phyloP scores from a whole-genome alignment of 30 jellyfish, hydroid and myxozoan species.

The Aurelia sp. region DNA sequence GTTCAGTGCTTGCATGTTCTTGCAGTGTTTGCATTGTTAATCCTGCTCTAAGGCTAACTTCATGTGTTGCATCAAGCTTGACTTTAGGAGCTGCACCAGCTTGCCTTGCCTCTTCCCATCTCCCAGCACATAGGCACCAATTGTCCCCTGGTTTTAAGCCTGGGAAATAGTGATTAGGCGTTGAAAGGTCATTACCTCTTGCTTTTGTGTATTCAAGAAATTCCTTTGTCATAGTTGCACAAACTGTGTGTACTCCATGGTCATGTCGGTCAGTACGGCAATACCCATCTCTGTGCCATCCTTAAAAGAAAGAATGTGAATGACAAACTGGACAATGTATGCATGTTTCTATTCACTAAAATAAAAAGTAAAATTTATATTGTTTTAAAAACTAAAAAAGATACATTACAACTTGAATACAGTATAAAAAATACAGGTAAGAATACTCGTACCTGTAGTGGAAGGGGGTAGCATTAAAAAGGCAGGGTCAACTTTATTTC shows the following conservation, averaged over 20 bases:
- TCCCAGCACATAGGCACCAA: conserved; percentile 81
- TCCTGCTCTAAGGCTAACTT: conserved; percentile 51
- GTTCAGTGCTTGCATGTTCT: conserved; percentile 22
- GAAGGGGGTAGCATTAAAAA: no score
- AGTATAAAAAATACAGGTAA: no score
- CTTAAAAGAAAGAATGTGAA: neutral
- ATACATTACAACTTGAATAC: no score
- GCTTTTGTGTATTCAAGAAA: conserved; percentile 69
- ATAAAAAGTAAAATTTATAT: no score
- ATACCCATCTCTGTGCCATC: conserved; percentile 79
- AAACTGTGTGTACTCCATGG: conserved; percentile 79
- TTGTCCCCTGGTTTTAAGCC: conserved; percentile 78
- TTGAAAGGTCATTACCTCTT: conserved; percentile 74
- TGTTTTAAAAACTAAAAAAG: no score
- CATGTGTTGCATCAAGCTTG: conserved; percentile 74
- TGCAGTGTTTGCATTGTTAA: conserved; percentile 31
- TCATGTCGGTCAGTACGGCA: conserved; percentile 73
- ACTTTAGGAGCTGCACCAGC: conserved; percentile 79
- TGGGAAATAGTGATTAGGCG: conserved; percentile 74
- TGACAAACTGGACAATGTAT: no score
- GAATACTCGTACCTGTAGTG: no score
- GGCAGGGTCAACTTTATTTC: no score
- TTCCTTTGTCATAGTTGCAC: conserved; percentile 77
- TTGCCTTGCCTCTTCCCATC: conserved; percentile 76
- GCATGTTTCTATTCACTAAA: no score